Base-by-base conservation (phyloP, 2,888 invertebrate genomes). In the Drosophila picticornis region DNA sequence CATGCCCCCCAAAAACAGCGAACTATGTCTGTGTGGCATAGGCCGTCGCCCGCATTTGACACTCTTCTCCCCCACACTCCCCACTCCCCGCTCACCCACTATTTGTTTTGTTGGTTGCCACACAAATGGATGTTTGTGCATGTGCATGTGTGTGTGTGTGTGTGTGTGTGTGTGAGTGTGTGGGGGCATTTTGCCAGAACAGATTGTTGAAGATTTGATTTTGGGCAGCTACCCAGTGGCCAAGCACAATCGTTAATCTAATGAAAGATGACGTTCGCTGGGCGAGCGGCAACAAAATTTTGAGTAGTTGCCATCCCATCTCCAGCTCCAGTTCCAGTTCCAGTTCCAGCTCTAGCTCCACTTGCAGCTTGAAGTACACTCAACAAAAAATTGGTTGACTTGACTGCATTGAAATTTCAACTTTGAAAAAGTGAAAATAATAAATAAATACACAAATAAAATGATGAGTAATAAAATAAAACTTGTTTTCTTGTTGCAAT, bases 141-240 rank as follows among this genome's bases (percentile, higher is more conserved):
- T 9, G 16, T 36, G 22, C 6, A 32, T 16, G 5, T 16, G 22
- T 10, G 25, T 46, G 29, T 60, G 38, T 61, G 46, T 46, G 57
- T 51, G 48, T 10, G 10, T 10, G 27, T 27, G 19, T 27, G 10
- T 38, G 38, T 59, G 52, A 62, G 58, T 65, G 57, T 72, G 70
- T 22, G 53, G 36, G 62, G 79, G 75, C 84, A 87, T 81, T 83
- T 84, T 81, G 77, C 68, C 62, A 75, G 72, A 85, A 89, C 84
- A 85, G 84, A 85, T 89, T 85, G 90, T 66, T 87, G 74, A 83
- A 84, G 84, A 84, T 88, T 88, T 84, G 81, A 84, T 88, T 84
- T 88, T 80, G 77, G 90, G 88, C 82, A 75, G 80, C 75, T 52
- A 67, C 64, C 53, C 77, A 69, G 62, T 51, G 70, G 60, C 71